Conservation (phyloP, 2,113 vertebrate genomes). For the Ivindomyrus marchei region DNA sequence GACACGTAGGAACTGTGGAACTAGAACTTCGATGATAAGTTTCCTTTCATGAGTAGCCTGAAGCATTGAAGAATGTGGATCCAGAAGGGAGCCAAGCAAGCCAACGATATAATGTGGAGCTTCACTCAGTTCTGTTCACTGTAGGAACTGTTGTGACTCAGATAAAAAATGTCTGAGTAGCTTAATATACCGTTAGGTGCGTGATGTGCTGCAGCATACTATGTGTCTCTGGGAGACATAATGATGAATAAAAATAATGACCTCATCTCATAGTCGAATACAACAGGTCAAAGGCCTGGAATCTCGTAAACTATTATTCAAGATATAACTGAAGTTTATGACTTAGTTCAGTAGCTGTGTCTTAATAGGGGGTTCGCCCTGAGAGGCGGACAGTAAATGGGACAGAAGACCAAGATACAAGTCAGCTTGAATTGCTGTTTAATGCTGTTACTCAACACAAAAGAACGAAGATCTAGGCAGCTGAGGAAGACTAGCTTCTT, state of each 20-base stretch:
- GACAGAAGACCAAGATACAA: not conserved
- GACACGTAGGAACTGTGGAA: not conserved
- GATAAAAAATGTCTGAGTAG: not conserved
- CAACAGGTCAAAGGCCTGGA: not conserved
- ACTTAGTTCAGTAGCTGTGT: not conserved
- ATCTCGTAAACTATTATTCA: not conserved
- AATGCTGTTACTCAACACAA: not conserved
- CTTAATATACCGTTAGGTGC: not conserved
- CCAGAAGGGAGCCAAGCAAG: not conserved
- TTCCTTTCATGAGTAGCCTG: not conserved
- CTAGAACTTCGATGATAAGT: not conserved
- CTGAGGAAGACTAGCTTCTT: not conserved
- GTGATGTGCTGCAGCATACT: not conserved
- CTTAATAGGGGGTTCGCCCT: not conserved
- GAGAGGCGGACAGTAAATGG: not conserved
- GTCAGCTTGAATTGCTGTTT: not conserved
- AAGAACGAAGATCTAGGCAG: not conserved
- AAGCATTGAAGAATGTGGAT: not conserved
- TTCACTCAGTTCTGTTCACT: not conserved
- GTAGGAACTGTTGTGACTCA: not conserved
- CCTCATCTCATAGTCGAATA: not conserved
- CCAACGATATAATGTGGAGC: not conserved
- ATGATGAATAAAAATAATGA: not conserved
- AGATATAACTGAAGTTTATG: not conserved
- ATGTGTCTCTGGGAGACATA: not conserved